Percentiles rank a stretch among this genome's conserved stretches.
These are phyloP conservation scores for Hippocampus mohnikei DNA, from an alignment of 2,113 vertebrate species.

Conservation along the genomic window DNA sequence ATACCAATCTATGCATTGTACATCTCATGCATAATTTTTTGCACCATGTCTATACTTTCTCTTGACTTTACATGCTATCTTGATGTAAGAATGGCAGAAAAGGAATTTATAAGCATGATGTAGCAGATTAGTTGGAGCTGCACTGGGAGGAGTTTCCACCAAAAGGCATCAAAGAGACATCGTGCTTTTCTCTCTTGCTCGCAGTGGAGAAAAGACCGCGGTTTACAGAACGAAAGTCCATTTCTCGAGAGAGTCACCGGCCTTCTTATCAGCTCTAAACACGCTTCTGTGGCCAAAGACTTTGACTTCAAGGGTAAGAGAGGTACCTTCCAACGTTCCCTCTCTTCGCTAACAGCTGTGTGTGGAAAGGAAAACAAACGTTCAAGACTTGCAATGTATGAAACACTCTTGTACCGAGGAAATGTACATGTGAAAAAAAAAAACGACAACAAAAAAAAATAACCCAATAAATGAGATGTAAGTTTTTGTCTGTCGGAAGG, in stretches of 20 bases:
- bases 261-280: conserved; percentile 61
- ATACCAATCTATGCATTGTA: conserved; percentile 70
- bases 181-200: conserved; percentile 26
- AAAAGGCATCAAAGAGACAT: conserved; percentile 24
- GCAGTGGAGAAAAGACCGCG: conserved; percentile 32
- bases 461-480: conserved; percentile 18
- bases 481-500: conserved; percentile 13
- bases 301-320: conserved; percentile 54
- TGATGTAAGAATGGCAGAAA: conserved; percentile 12
- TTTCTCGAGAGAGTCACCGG: conserved; percentile 39
- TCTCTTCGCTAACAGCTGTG: conserved; percentile 30
- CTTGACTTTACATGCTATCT: conserved; percentile 36
- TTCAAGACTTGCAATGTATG: conserved; percentile 34
- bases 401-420: conserved; percentile 28
- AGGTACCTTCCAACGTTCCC: conserved; percentile 16
- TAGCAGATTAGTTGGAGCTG: conserved; percentile 31
- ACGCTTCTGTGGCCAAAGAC: conserved; percentile 48
- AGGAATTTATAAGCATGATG: conserved; percentile 29
- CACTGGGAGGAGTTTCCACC: conserved; percentile 19
- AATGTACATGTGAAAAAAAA: conserved; percentile 21
- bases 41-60: conserved; percentile 54
- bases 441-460: conserved; percentile 6
- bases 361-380: conserved; percentile 28
- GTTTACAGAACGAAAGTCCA: conserved; percentile 48
- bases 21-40: conserved; percentile 54